Evolutionary conservation across 2,797 vertebrate genomes (phyloP), one percentile per base, ranked within the genome.

Genomic region (Eutrigla gurnardus): DNA sequence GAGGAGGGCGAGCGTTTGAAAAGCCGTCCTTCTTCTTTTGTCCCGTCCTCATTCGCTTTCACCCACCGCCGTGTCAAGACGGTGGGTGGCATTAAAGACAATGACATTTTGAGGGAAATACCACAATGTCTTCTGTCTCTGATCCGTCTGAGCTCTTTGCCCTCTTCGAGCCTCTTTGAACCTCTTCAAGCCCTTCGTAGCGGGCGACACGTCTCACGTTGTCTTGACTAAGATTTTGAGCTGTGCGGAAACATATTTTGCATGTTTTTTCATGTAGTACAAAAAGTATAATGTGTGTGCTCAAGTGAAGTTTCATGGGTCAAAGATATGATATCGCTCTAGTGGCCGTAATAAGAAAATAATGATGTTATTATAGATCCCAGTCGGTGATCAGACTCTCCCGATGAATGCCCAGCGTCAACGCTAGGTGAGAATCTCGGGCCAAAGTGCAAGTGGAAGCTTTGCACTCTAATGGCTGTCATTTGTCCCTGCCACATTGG

Each of bases 401-500:
- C 69, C 76, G 86, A 88, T 88, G 84, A 89, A 89, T 86, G 80
- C 70, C 55, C 45, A 12, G 70, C 15, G 53, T 88, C 85, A 87
- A 89, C 59, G 71, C 60, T 2, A 32, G 85, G 85, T 88, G 85
- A 90, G 80, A 59, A 43, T 80, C 81, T 89, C 62, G 74, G 85
- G 86, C 80, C 82, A 91, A 78, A 87, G 89, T 89, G 88, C 83
- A 91, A 86, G 80, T 85, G 69, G 70, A 82, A 69, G 74, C 88
- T 83, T 79, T 82, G 75, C 80, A 76, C 81, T 59, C 53, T 93
- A 93, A 94, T 92, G 80, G 90, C 75, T 45, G 59, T 90, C 89
- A 91, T 94, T 93, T 93, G 88, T 92, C 89, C 77, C 80, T 91
- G 93, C 88, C 92, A 91, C 78, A 86, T 92, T 92, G 88, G 90